Conservation (phyloP, 1,140 invertebrate species). For the Philotrypesis tridentata region DNA sequence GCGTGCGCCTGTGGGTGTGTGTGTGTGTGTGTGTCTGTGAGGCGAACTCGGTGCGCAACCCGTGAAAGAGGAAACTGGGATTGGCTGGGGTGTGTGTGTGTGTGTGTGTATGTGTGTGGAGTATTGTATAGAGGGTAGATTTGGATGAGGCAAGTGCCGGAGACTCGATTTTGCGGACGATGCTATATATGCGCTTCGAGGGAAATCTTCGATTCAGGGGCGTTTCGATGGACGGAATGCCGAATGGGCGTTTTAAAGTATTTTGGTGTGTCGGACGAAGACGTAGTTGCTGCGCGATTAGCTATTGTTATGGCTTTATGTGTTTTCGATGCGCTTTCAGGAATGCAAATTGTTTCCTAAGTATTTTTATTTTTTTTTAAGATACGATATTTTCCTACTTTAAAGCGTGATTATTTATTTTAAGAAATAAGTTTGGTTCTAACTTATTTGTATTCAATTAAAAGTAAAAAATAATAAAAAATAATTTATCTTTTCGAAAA, state of each 20-base stretch:
- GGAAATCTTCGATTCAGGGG: neutral
- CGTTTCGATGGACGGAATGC: neutral
- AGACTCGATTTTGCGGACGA: neutral
- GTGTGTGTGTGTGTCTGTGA: neutral
- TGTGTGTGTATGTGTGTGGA: neutral
- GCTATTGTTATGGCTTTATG: no score
- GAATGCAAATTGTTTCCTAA: no score
- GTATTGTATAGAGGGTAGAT: neutral
- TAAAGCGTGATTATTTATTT: no score
- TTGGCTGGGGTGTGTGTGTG: neutral
- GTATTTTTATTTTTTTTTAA: no score
- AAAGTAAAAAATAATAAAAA: no score
- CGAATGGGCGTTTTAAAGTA: neutral
- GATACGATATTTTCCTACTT: no score
- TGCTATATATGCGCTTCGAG: neutral
- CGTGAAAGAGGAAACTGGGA: neutral
- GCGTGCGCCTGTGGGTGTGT: no score
- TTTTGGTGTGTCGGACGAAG: neutral
- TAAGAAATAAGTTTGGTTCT: no score
- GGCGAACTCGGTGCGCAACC: neutral
- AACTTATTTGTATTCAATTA: no score
- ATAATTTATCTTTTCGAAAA: no score
- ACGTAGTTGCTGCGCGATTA: neutral
- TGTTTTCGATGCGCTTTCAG: no score
- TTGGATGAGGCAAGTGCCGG: neutral